These are phyloP conservation scores for Gambelia wislizenii DNA, from an alignment of 2,797 vertebrate species.

Conservation along the genomic window DNA sequence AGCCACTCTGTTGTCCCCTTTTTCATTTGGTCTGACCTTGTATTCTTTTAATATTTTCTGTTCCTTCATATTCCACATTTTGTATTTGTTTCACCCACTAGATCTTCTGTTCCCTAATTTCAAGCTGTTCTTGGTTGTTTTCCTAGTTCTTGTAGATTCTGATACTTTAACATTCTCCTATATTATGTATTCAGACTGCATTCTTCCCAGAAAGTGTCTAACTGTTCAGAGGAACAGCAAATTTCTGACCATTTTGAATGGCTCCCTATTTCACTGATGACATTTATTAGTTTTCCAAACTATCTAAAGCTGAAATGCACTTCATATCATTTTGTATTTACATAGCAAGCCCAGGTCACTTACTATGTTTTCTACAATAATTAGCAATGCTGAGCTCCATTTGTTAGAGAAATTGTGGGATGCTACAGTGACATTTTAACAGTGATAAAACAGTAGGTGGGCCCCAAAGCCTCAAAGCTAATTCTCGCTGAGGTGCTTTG, in stretches of 20 bases:
- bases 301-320: conserved; percentile 44
- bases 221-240: background rate
- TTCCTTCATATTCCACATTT: too few relatives aligned
- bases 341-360: conserved; percentile 57
- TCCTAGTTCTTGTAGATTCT: background rate
- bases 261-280: conserved; percentile 28
- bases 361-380: conserved; percentile 27
- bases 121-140: background rate
- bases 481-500: conserved; percentile 22
- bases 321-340: conserved; percentile 54
- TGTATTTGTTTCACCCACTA: background rate
- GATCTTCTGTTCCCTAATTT: background rate
- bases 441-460: conserved; percentile 38
- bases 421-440: conserved; percentile 50
- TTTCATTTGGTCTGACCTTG: too few relatives aligned
- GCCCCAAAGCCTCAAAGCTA: conserved; percentile 30
- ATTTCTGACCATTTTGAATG: background rate
- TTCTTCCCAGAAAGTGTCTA: background rate
- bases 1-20: too few relatives aligned
- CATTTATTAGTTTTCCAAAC: conserved; percentile 29
- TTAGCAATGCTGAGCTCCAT: conserved; percentile 37
- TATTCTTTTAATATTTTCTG: too few relatives aligned
- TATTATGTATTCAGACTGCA: background rate
- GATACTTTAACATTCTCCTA: background rate
- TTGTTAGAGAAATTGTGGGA: conserved; percentile 46